These are phyloP conservation scores for Pao palembangensis DNA, from an alignment of 2,113 vertebrate genomes.

Conservation along the genomic window DNA sequence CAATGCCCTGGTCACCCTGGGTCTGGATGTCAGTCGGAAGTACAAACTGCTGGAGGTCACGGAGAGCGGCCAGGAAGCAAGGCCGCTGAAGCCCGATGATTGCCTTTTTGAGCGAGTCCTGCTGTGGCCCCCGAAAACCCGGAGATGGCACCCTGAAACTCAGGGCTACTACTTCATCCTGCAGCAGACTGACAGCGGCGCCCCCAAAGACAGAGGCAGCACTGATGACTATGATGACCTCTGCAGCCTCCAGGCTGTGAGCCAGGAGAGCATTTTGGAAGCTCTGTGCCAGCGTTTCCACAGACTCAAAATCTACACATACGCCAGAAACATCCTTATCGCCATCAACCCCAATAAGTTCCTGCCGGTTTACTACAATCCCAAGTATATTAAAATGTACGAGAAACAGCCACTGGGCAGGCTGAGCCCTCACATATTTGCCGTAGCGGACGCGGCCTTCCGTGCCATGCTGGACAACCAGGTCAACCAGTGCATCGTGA, in stretches of 20 bases:
- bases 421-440: constrained; percentile 91
- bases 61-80: constrained; percentile 75
- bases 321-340: constrained; percentile 85
- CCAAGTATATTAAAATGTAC: constrained; percentile 92
- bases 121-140: constrained; percentile 82
- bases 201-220: constrained; percentile 52
- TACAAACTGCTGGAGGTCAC: constrained; percentile 87
- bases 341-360: constrained; percentile 94
- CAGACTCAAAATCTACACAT: constrained; percentile 89
- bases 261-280: constrained; percentile 77
- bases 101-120: constrained; percentile 78
- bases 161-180: constrained; percentile 87
- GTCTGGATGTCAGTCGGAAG: constrained; percentile 68
- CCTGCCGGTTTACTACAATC: constrained; percentile 94
- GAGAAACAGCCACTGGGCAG: constrained; percentile 89
- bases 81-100: constrained; percentile 77
- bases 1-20: constrained; percentile 72
- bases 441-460: constrained; percentile 87
- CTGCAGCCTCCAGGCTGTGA: constrained; percentile 83
- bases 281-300: constrained; percentile 83
- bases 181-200: constrained; percentile 70
- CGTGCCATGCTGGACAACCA: constrained; percentile 84
- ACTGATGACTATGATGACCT: constrained; percentile 80
- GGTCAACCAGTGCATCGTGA: constrained; percentile 88
- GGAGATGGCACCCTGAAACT: constrained; percentile 76